Conservation (phyloP, 2,888 invertebrate genomes). For the Stenolophus ochropezus region DNA sequence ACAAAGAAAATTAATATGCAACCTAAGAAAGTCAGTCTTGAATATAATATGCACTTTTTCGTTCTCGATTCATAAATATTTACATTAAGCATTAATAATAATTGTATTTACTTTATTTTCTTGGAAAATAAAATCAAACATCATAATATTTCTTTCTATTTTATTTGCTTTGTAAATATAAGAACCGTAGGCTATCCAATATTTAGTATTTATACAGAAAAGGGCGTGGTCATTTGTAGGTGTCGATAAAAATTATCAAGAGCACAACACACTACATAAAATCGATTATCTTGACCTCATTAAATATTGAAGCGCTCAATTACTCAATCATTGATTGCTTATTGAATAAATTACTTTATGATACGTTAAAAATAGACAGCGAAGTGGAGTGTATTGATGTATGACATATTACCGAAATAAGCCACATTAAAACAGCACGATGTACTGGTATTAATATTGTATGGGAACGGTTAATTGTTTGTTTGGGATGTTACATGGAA, state of each 20-base stretch:
- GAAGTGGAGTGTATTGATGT: neutral
- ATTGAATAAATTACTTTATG: slow-evolving; percentile 20
- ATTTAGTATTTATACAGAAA: slow-evolving; percentile 25
- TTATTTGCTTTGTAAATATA: neutral
- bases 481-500: neutral
- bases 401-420: neutral
- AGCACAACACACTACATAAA: neutral
- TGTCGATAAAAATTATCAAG: neutral
- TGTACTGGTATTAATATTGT: neutral
- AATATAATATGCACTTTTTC: too few relatives aligned
- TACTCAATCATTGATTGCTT: slow-evolving; percentile 22
- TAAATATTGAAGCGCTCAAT: neutral
- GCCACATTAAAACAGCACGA: neutral
- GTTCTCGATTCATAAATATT: too few relatives aligned
- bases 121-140: too few relatives aligned
- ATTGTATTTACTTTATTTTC: too few relatives aligned
- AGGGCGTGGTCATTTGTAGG: slow-evolving; percentile 26
- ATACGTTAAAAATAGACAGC: slow-evolving; percentile 2
- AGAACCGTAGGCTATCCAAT: neutral
- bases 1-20: too few relatives aligned
- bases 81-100: too few relatives aligned
- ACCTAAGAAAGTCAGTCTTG: too few relatives aligned
- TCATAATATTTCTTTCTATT: too few relatives aligned
- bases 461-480: neutral
- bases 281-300: slow-evolving; percentile 29